Evolutionary conservation across 2,888 invertebrate species (phyloP).

Genomic region (Mechanitis messenoides): DNA sequence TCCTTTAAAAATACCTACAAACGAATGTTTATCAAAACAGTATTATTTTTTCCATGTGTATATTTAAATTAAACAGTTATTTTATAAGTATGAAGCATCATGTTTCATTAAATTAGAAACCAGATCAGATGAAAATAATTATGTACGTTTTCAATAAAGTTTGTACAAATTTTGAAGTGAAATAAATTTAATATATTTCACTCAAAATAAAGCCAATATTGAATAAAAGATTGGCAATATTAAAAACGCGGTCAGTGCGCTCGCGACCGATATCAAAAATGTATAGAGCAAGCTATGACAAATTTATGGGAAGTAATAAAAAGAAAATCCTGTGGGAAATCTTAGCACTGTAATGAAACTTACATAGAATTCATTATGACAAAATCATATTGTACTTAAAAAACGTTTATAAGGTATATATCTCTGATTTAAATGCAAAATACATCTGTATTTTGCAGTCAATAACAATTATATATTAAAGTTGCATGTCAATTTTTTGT

Average conservation of each 20-base stretch:
- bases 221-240: slow-evolving; percentile 18
- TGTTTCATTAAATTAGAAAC: too few species aligned
- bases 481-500: too few species aligned
- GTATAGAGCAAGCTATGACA: slow-evolving; percentile 23
- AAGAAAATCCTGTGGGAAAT: slow-evolving; percentile 28
- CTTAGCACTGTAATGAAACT: slow-evolving; percentile 27
- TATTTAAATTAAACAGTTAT: too few species aligned
- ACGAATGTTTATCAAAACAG: too few species aligned
- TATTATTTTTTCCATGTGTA: too few species aligned
- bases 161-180: not conserved
- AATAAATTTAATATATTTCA: not conserved
- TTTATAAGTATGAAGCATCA: too few species aligned
- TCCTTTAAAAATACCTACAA: too few species aligned
- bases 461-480: too few species aligned
- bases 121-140: too few species aligned
- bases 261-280: slow-evolving; percentile 22
- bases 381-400: not conserved
- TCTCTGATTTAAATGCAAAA: too few species aligned
- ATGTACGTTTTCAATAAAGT: too few species aligned
- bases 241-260: slow-evolving; percentile 18
- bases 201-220: slow-evolving; percentile 4
- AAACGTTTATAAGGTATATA: not conserved
- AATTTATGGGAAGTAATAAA: slow-evolving; percentile 27
- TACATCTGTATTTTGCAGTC: too few species aligned
- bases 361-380: slow-evolving; percentile 13